phyloP scores from a whole-genome alignment of 1,140 invertebrate species.

The Tenebrio molitor region DNA sequence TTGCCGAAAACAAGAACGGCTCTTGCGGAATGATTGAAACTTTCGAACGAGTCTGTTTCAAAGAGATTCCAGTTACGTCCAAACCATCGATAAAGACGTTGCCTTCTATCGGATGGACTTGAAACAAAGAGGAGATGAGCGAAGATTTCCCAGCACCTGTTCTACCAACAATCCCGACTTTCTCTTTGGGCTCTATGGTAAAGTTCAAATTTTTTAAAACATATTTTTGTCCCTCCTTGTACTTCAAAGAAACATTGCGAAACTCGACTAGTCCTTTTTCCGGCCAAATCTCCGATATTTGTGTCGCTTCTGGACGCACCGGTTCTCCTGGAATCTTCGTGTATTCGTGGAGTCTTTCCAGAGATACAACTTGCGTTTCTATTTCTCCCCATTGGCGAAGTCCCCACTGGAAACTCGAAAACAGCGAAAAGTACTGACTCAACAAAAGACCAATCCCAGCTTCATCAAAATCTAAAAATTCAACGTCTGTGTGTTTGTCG shows the following conservation, averaged over 20 bases:
- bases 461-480: conserved; percentile 75
- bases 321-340: conserved; percentile 80
- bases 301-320: conserved; percentile 65
- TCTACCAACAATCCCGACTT: conserved; percentile 83
- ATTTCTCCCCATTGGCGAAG: conserved; percentile 76
- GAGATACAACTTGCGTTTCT: conserved; percentile 85
- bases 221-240: conserved; percentile 72
- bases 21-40: conserved; percentile 90
- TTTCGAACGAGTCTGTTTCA: conserved; percentile 79
- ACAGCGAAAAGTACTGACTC: conserved; percentile 73
- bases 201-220: conserved; percentile 84
- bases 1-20: conserved; percentile 88
- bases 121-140: conserved; percentile 81
- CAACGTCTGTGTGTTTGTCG: neutral
- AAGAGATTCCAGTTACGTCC: conserved; percentile 72
- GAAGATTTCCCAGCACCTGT: conserved; percentile 90
- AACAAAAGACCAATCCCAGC: conserved; percentile 75
- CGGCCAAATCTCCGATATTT: conserved; percentile 76
- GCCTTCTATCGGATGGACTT: conserved; percentile 70
- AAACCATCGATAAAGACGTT: conserved; percentile 73
- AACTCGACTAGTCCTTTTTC: conserved; percentile 78
- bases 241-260: conserved; percentile 75
- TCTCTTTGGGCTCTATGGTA: conserved; percentile 71
- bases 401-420: conserved; percentile 76
- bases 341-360: conserved; percentile 84